Evolutionary conservation across 2,113 vertebrate genomes (phyloP).

Genomic region (Actenoides hombroni): DNA sequence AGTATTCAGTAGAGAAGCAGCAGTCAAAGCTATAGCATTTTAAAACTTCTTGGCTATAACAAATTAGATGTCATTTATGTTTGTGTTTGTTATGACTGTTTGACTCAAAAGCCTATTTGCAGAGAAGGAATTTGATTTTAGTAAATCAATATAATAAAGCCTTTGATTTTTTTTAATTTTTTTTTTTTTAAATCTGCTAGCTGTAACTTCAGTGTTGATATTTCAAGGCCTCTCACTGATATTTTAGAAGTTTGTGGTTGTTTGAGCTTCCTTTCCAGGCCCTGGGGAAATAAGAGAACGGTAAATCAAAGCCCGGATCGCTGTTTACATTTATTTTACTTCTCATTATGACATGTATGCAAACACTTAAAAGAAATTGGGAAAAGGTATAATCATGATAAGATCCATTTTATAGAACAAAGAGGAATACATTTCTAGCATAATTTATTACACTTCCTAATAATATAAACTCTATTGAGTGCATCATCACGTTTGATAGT

Average conservation of each 20-base stretch:
- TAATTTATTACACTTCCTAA: constrained; percentile 39
- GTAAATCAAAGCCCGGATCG: constrained; percentile 70
- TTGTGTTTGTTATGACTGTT: constrained; percentile 68
- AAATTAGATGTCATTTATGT: constrained; percentile 65
- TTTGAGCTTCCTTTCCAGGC: constrained; percentile 72
- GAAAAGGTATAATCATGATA: constrained; percentile 46
- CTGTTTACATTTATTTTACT: constrained; percentile 74
- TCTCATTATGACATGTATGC: constrained; percentile 70
- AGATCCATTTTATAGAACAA: constrained; percentile 39
- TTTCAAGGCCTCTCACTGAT: constrained; percentile 73
- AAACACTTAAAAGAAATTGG: constrained; percentile 65
- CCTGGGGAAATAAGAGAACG: constrained; percentile 73
- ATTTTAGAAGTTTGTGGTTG: constrained; percentile 76
- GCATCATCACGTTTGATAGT: constrained; percentile 20
- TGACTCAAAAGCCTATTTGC: constrained; percentile 67
- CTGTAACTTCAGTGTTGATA: constrained; percentile 71
- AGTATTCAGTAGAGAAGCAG: constrained; percentile 16
- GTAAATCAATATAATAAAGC: constrained; percentile 71
- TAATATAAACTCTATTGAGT: constrained; percentile 2
- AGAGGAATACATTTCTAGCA: constrained; percentile 19
- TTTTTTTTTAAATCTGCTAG: constrained; percentile 40
- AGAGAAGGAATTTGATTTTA: constrained; percentile 70
- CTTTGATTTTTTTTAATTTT: constrained; percentile 62
- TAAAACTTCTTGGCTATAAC: constrained; percentile 46
- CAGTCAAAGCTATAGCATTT: neutral